Percentiles rank a stretch among this genome's conserved stretches.
Conservation (phyloP, 2,113 vertebrate genomes). For the Crotophaga sulcirostris region DNA sequence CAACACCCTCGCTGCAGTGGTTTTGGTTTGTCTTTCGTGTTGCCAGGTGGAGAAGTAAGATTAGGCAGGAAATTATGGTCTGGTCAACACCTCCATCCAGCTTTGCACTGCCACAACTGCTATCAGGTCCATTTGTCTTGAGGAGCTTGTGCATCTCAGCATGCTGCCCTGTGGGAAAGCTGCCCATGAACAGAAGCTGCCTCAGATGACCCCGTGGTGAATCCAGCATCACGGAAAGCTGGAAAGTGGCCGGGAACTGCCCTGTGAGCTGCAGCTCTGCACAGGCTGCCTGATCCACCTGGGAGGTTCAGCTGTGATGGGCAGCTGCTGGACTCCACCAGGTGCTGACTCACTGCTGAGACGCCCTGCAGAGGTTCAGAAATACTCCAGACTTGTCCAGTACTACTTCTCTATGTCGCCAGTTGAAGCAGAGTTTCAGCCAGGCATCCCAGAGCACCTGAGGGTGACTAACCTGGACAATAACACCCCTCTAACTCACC, state of each 20-base stretch:
- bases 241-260: not conserved
- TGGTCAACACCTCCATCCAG: not conserved
- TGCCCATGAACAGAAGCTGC: not conserved
- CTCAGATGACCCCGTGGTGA: not conserved
- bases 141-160: not conserved
- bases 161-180: not conserved
- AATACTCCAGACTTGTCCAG: not conserved
- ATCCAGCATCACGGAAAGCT: fast-evolving
- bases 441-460: not conserved
- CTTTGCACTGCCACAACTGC: not conserved
- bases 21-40: not conserved
- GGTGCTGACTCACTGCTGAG: not conserved
- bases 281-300: not conserved
- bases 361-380: not conserved
- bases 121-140: not conserved
- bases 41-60: not conserved
- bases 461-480: not conserved
- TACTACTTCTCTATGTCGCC: not conserved
- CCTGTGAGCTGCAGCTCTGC: not conserved
- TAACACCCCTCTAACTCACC: not conserved
- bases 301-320: not conserved
- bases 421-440: not conserved
- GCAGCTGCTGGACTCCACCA: not conserved
- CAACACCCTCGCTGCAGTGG: not conserved
- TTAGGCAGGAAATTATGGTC: not conserved